phyloP scores from a whole-genome alignment of 2,797 vertebrate species.

The Epinephelus awoara region DNA sequence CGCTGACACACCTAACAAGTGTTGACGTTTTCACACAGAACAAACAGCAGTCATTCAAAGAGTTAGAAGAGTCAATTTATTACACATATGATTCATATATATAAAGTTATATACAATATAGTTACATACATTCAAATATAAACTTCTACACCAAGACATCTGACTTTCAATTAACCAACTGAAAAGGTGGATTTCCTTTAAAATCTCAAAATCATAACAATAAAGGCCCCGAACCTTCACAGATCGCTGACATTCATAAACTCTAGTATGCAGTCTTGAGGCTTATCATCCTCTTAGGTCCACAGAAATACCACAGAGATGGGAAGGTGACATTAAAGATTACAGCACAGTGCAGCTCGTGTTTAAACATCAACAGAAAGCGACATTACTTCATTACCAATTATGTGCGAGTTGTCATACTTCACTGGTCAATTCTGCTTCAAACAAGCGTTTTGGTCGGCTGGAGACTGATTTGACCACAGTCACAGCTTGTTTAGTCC shows the following conservation, averaged over 20 bases:
- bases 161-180: constrained; percentile 27
- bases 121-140: constrained; percentile 70
- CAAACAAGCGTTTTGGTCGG: not conserved
- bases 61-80: constrained; percentile 70
- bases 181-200: constrained; percentile 28
- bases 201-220: constrained; percentile 2
- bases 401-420: not conserved
- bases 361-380: constrained; percentile 28
- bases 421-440: constrained; percentile 7
- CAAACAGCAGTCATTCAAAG: not conserved
- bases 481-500: constrained; percentile 12
- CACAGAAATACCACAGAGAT: constrained; percentile 62
- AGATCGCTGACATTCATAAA: constrained; percentile 49
- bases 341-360: constrained; percentile 1
- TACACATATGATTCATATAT: constrained; percentile 55
- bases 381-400: not conserved
- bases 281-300: constrained; percentile 41
- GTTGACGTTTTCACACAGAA: constrained; percentile 3
- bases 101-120: constrained; percentile 70
- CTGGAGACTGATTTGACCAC: not conserved
- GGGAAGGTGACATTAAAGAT: constrained; percentile 30
- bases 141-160: constrained; percentile 38
- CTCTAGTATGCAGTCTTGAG: constrained; percentile 63
- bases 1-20: constrained; percentile 23
- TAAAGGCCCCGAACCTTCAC: constrained; percentile 13